Conservation (phyloP, 2,888 invertebrate species). For the Polymixis flavicincta region DNA sequence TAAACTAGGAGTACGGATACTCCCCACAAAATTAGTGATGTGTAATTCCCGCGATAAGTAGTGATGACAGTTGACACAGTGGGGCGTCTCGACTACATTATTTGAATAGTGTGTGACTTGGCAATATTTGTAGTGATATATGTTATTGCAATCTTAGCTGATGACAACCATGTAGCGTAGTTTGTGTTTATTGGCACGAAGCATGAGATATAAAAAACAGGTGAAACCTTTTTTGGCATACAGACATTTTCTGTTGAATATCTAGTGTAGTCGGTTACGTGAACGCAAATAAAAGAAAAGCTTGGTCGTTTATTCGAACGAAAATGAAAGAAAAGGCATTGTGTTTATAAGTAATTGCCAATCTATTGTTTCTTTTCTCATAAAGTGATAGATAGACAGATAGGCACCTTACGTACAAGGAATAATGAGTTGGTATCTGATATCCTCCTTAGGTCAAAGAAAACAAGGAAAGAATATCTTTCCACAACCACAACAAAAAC, state of each 20-base stretch:
- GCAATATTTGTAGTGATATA: constrained; percentile 33
- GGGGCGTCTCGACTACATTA: constrained; percentile 8
- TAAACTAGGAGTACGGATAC: neutral
- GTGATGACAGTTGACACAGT: constrained; percentile 30
- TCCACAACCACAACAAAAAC: too few species aligned
- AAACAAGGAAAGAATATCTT: neutral
- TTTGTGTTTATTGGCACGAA: constrained; percentile 6
- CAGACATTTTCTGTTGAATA: neutral
- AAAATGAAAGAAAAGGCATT: constrained; percentile 16
- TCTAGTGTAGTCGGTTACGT: neutral
- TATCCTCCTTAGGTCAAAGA: neutral
- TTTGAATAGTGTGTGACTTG: constrained; percentile 28
- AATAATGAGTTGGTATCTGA: constrained; percentile 15
- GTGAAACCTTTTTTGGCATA: neutral
- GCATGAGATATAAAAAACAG: constrained; percentile 1
- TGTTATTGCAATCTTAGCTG: constrained; percentile 20
- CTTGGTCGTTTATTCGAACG: constrained; percentile 3
- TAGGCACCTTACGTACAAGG: neutral
- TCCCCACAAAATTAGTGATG: constrained; percentile 44
- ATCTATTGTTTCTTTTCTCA: constrained; percentile 22
- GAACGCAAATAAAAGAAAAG: constrained; percentile 3
- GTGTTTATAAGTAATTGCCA: constrained; percentile 23
- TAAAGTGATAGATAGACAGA: neutral
- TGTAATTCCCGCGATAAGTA: constrained; percentile 45
- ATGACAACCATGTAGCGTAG: constrained; percentile 11